Base-by-base conservation (phyloP, 2,797 vertebrate species). In the Trematomus bernacchii region DNA sequence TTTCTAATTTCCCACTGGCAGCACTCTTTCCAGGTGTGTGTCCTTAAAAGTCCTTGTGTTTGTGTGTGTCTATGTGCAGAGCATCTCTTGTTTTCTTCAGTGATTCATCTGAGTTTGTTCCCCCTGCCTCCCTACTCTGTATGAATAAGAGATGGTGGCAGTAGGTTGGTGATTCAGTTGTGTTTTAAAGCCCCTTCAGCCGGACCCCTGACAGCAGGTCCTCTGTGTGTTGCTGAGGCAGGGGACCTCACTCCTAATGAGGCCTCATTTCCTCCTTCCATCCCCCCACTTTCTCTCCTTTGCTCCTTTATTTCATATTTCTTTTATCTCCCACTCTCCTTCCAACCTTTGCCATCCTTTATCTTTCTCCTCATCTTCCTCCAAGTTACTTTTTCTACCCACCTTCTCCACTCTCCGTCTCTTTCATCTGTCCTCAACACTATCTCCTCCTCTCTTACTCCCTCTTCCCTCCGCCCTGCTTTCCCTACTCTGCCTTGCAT, bases 161-260 rank as follows among this genome's bases (percentile, higher is more conserved):
- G 51, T 27, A 46, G 48, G 53, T 57, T 15, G 44, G 66, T 48
- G 75, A 61, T 73, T 80, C 57, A 21, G 13, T 53, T 55, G 43
- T 59, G 48, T 69, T 48, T 82, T 58, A 40, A 73, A 81, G 67
- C 33, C 6, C 12, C n/a, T 81, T 82, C 75, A 48, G 42, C 9
- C 8, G 54, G 80, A 85, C 76, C 73, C 53, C 75, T 76, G 66
- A 80, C 57, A 82, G 62, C 77, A 54, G 54, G 65, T 76, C 43
- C 44, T 84, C 37, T 37, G 57, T 64, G 75, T 68, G 30, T 40
- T 76, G 64, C 77, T 11, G 54, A 80, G 57, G 63, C 54, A 53
- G 63, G 61, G 58, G 60, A 83, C 74, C 66, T 85, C 51, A 18
- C 64, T 83, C 71, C 80, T 89, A 91, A 91, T 91, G 88, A 93